Evolutionary conservation across 92 coral and sea anemone genomes (phyloP), one percentile per base, ranked within the genome.

Genomic region (Phenganax marumi): DNA sequence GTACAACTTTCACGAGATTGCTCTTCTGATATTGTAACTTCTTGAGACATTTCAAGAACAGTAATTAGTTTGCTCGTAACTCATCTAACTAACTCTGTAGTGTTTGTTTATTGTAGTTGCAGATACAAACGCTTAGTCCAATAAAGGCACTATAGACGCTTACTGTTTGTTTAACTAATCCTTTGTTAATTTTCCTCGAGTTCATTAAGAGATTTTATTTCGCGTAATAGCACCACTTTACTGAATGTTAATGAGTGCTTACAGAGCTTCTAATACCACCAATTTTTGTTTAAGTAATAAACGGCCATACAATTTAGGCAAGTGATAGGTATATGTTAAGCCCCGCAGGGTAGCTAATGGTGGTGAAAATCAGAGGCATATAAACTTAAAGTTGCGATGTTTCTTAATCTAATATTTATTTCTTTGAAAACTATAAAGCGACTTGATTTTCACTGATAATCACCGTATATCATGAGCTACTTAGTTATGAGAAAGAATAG

Each of bases 81-180:
- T 77, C 52, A 47, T 77, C 16, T 56, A 5, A 2, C 39, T 77
- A 25, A 7, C 21, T 50, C 23, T 25, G 7, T 50, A 11, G 10
- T 12, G 70, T 58, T 52, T 49, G 61, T 6, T n/a, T 19, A 2
- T 17, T 54, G 47, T 77, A 70, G 56, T 77, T 77, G 47, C 55
- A n/a, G 12, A 26, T 56, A 12, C 63, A 77, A 25, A 58, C 53
- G 81, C 81, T 77, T 47, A 77, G 68, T 25, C 81, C 55, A 21
- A 22, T 56, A 56, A 24, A 43, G 70, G 33, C 55, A 33, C 56
- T 33, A 33, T 56, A 53, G 26, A 7, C 47, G 48, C 61, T 43
- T 48, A 60, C 0, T 56, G 58, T 77, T 77, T 52, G 25, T 63
- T 25, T 13, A 10, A 52, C 56, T 72, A 72, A 72, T 72, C 77